Percentiles rank a stretch among this genome's conserved stretches.
These are phyloP conservation scores for Phalloptychus januarius DNA, from an alignment of 2,797 vertebrate genomes.

Conservation along the genomic window DNA sequence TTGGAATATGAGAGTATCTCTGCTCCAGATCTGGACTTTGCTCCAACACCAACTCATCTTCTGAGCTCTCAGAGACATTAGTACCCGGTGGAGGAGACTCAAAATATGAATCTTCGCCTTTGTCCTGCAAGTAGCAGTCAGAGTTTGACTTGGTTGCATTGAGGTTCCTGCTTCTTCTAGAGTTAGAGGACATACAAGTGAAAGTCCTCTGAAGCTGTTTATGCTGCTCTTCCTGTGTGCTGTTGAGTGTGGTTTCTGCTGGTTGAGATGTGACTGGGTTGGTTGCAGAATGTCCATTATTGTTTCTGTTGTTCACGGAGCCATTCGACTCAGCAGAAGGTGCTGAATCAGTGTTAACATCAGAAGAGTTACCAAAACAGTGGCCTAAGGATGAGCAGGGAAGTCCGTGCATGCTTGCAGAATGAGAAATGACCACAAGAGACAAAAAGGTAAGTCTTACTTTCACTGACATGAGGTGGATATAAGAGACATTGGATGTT, in stretches of 20 bases:
- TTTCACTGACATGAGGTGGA: slow-evolving; percentile 47
- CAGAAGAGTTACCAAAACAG: slow-evolving; percentile 80
- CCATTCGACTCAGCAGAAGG: slow-evolving; percentile 48
- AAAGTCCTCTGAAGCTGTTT: slow-evolving; percentile 47
- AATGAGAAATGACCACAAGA: slow-evolving; percentile 33
- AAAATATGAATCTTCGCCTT: slow-evolving; percentile 27
- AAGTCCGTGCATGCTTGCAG: slow-evolving; percentile 76
- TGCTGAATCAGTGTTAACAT: slow-evolving; percentile 68
- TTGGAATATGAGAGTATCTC: slow-evolving; percentile 78
- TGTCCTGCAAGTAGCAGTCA: slow-evolving; percentile 33
- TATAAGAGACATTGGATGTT: slow-evolving; percentile 2
- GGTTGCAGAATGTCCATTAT: slow-evolving; percentile 26
- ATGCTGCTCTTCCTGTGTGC: slow-evolving; percentile 30
- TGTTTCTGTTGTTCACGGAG: slow-evolving; percentile 40
- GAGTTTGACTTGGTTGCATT: slow-evolving; percentile 61
- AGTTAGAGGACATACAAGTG: slow-evolving; percentile 56
- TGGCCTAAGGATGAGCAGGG: slow-evolving; percentile 81
- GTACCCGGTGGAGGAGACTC: slow-evolving; percentile 33
- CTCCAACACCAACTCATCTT: slow-evolving; percentile 59
- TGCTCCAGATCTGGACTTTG: slow-evolving; percentile 49
- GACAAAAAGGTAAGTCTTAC: slow-evolving; percentile 16
- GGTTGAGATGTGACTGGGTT: slow-evolving; percentile 74
- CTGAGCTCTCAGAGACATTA: slow-evolving; percentile 58
- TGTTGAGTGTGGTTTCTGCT: slow-evolving; percentile 18
- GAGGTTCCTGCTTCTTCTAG: slow-evolving; percentile 37